phyloP scores from a whole-genome alignment of 1,140 invertebrate genomes.

The Brevipalpus yothersi region DNA sequence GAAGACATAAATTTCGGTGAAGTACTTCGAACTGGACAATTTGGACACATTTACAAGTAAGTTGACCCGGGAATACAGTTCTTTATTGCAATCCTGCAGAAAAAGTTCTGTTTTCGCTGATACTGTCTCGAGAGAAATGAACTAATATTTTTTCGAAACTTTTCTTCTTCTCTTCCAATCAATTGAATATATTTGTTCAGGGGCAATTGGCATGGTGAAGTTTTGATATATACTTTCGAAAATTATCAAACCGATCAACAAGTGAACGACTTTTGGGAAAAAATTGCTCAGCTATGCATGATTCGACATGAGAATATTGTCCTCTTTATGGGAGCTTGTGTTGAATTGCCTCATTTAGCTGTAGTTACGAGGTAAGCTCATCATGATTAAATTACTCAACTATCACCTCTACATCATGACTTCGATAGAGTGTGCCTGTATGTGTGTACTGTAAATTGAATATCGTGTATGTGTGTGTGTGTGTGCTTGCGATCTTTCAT shows the following conservation, averaged over 20 bases:
- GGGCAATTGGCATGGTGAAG: conserved; percentile 92
- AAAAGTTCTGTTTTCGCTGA: no score
- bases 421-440: neutral
- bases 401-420: neutral
- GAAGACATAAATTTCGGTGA: neutral
- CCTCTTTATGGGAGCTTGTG: conserved; percentile 96
- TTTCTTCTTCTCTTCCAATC: neutral
- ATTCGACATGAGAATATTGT: conserved; percentile 95
- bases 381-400: neutral
- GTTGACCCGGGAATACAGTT: neutral
- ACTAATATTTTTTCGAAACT: neutral
- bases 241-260: conserved; percentile 59
- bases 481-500: no score
- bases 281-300: conserved; percentile 82
- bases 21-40: neutral
- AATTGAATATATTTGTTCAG: conserved; percentile 28
- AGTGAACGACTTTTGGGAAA: conserved; percentile 76
- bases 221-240: conserved; percentile 86
- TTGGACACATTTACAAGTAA: neutral
- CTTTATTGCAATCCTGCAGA: no score
- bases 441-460: no score
- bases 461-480: neutral
- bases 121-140: neutral
- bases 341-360: conserved; percentile 88
- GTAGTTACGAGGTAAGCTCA: conserved; percentile 49